Evolutionary conservation across 2,888 invertebrate species (phyloP).

Genomic region (Euphydryas editha): DNA sequence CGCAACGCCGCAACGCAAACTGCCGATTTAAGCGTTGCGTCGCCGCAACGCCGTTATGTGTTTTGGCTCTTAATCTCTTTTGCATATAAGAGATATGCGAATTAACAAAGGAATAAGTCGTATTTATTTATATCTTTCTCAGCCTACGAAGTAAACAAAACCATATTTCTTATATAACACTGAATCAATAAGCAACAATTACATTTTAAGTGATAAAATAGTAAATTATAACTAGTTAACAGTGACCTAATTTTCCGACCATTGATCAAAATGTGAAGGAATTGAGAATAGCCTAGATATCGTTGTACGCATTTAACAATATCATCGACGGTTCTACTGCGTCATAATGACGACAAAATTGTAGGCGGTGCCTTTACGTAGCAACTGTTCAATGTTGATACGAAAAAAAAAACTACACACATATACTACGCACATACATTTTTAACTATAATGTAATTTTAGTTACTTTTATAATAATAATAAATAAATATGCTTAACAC

Average conservation of each 20-base stretch:
- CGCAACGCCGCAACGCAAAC: no score
- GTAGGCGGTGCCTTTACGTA: constrained; percentile 31
- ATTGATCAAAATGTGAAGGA: background rate
- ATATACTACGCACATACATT: background rate
- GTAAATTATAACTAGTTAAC: constrained; percentile 5
- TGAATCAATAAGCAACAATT: background rate
- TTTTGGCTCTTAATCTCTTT: no score
- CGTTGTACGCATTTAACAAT: constrained; percentile 1
- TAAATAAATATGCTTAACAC: no score
- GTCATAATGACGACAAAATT: constrained; percentile 27
- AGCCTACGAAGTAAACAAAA: no score
- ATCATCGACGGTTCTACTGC: constrained; percentile 27
- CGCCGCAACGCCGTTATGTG: no score
- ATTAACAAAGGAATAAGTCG: no score
- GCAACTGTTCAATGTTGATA: constrained; percentile 20
- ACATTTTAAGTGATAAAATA: background rate
- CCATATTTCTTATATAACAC: no score
- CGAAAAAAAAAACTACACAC: background rate
- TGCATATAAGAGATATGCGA: no score
- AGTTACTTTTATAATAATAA: no score
- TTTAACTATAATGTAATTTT: background rate
- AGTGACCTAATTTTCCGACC: background rate
- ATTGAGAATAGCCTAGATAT: constrained; percentile 12
- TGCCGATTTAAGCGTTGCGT: no score
- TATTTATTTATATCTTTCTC: no score